Evolutionary conservation across 1,140 invertebrate species (phyloP), one percentile per base, ranked within the genome.

Genomic region (Zophobas morio): DNA sequence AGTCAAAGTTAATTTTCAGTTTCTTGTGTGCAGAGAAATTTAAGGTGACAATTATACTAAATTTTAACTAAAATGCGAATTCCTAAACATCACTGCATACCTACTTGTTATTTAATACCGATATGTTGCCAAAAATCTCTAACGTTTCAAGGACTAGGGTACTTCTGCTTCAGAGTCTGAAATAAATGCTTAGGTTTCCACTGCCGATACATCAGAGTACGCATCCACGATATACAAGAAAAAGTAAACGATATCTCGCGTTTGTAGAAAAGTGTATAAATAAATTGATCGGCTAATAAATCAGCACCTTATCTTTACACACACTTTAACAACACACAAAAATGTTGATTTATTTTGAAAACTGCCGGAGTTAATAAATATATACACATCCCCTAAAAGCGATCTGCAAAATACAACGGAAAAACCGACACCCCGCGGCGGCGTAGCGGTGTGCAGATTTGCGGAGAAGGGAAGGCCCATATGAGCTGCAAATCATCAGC

Each of bases 401-500:
- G 75, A 74, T 70, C 46, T 57, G 70, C 37, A 47, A 47, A 74
- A 74, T 57, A 74, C 42, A 74, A 57, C 72, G 51, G 54, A 74
- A 40, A 74, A 56, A 56, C 72, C 56, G 71, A 53, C 47, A 70
- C 66, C 76, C 71, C 60, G 54, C 70, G 60, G 60, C 60, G 60
- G 42, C 39, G 60, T 76, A 66, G 70, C 72, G 74, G 74, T 56
- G 72, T 74, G 72, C 40, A 39, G 56, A 42, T 57, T 75, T 66
- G 73, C 49, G 73, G 39, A 36, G 47, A 78, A 66, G 66, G 78
- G 76, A 71, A 71, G 60, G 57, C 6, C 57, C 78, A 78, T 77
- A 77, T 75, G 78, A 75, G 81, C 75, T 78, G 81, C 81, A 82
- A 82, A 82, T 82, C 81, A 82, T 82, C 78, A 51, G 79, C 77